Conservation (phyloP, 1,140 invertebrate genomes). For the Cotesia glomerata region DNA sequence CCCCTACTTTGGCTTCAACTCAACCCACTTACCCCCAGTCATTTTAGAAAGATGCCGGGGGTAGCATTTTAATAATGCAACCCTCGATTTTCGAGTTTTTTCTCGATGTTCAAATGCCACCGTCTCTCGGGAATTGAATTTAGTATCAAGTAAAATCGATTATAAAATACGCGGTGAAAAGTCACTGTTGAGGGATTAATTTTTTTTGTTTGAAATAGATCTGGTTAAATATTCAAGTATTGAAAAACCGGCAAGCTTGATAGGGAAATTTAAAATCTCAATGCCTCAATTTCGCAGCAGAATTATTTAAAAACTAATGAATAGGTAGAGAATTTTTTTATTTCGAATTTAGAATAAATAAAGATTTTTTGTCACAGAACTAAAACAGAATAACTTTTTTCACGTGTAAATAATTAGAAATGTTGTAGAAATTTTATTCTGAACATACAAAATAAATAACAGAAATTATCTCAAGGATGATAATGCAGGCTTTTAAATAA, state of each 20-base stretch:
- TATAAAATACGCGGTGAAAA: not conserved
- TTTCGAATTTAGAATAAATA: no score
- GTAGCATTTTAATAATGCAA: conserved; percentile 48
- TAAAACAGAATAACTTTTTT: no score
- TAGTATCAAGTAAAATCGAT: conserved; percentile 1
- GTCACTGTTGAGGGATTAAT: not conserved
- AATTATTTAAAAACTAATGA: no score
- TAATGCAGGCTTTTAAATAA: not conserved
- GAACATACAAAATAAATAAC: no score
- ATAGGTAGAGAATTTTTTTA: no score
- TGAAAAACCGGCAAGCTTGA: no score
- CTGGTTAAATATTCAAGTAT: not conserved
- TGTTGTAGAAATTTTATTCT: no score
- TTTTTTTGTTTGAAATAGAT: not conserved
- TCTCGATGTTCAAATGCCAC: conserved; percentile 41
- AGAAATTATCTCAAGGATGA: not conserved
- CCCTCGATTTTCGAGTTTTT: conserved; percentile 51
- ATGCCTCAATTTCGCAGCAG: no score
- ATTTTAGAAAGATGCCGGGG: conserved; percentile 26
- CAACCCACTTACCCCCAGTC: not conserved
- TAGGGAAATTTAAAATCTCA: no score
- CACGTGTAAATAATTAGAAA: no score
- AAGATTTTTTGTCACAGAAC: no score
- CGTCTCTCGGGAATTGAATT: conserved; percentile 24
- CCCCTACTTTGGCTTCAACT: not conserved